A percentile compares a stretch with the other conserved stretches of the same genome.
Conservation (phyloP, 2,888 invertebrate species). For the Netelia fuscicornis region DNA sequence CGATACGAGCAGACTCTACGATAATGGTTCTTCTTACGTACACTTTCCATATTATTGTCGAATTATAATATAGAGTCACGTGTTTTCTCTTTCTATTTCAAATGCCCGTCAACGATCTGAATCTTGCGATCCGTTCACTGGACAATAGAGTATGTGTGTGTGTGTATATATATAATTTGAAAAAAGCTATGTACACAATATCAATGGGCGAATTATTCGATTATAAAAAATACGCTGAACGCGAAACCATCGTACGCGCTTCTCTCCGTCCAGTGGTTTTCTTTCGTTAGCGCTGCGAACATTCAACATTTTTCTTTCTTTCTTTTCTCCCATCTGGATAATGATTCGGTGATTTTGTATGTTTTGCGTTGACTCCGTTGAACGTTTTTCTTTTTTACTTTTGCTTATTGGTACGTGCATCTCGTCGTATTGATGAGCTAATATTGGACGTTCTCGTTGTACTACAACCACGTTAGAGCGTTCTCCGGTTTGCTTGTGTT, state of each 20-base stretch:
- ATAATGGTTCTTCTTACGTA: slow-evolving; percentile 48
- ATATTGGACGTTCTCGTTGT: slow-evolving; percentile 54
- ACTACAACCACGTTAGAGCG: slow-evolving; percentile 94
- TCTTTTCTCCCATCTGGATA: neutral
- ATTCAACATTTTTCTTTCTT: slow-evolving; percentile 8
- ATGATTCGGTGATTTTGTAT: slow-evolving; percentile 19
- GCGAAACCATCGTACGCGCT: slow-evolving; percentile 5
- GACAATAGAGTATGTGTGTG: slow-evolving; percentile 42
- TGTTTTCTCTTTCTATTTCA: neutral
- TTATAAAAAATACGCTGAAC: slow-evolving; percentile 35
- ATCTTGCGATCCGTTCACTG: slow-evolving; percentile 44
- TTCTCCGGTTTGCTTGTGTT: slow-evolving; percentile 94
- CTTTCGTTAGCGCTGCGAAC: slow-evolving; percentile 11
- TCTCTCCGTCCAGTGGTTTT: slow-evolving; percentile 13
- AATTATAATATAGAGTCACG: slow-evolving; percentile 35
- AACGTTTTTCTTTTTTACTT: slow-evolving; percentile 8
- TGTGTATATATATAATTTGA: slow-evolving; percentile 24
- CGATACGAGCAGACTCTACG: slow-evolving; percentile 19
- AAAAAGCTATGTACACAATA: slow-evolving; percentile 59
- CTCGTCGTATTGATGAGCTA: slow-evolving; percentile 21
- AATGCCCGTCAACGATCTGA: slow-evolving; percentile 13
- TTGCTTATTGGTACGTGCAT: slow-evolving; percentile 54
- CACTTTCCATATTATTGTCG: slow-evolving; percentile 63
- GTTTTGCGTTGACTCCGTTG: slow-evolving; percentile 10
- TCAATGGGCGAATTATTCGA: slow-evolving; percentile 46